Conservation (phyloP, 2,113 vertebrate genomes). For the Engystomops pustulosus region DNA sequence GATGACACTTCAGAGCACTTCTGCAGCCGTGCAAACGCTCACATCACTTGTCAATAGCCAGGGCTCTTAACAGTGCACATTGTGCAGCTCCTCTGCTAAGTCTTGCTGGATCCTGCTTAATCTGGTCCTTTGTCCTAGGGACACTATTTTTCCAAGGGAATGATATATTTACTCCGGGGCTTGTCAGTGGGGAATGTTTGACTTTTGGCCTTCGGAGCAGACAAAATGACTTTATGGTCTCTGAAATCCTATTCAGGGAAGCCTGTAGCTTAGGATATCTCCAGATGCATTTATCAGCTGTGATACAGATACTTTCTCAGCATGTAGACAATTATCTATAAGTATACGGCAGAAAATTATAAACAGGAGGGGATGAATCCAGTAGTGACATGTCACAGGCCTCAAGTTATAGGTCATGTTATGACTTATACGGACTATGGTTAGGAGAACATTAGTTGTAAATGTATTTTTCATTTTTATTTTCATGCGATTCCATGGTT, state of each 20-base stretch:
- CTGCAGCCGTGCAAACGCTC: neutral
- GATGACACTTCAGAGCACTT: neutral
- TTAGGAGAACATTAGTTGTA: no score
- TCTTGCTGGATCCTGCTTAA: slow-evolving; percentile 40
- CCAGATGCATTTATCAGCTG: neutral
- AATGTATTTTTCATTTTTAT: no score
- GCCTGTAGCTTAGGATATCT: slow-evolving; percentile 4
- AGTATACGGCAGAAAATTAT: neutral
- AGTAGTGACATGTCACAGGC: neutral
- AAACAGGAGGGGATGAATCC: neutral
- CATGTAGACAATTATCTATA: neutral
- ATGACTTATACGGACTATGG: no score
- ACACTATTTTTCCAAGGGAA: slow-evolving; percentile 39
- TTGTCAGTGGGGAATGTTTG: slow-evolving; percentile 29
- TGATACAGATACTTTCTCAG: neutral
- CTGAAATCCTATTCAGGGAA: slow-evolving; percentile 22
- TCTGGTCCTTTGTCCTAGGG: slow-evolving; percentile 41
- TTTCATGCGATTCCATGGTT: no score
- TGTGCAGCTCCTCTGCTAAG: neutral
- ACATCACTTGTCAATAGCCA: slow-evolving; percentile 11
- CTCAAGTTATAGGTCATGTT: neutral
- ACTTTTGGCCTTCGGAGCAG: slow-evolving; percentile 14
- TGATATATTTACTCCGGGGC: slow-evolving; percentile 34
- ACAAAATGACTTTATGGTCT: slow-evolving; percentile 33
- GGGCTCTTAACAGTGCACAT: neutral